Base-by-base conservation (phyloP, 2,797 vertebrate genomes). In the Odontamblyopus rebecca region DNA sequence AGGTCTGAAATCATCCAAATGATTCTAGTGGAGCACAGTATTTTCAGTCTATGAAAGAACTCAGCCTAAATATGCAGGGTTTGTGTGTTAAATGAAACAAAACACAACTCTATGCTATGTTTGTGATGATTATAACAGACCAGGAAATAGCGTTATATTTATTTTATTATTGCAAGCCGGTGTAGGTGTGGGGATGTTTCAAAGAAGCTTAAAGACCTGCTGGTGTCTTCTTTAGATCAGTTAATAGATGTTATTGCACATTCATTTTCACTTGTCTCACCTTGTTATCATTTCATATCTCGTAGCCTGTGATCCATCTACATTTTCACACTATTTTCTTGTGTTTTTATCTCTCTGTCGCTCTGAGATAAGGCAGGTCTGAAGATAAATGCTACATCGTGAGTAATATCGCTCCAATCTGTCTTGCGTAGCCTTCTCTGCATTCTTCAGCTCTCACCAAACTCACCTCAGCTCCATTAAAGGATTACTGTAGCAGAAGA, bases 401-500 rank as follows among this genome's bases (percentile, higher is more conserved):
- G 18, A 65, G 32, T 70, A 15, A 69, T 65, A 77, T 77, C 26
- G 6, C 19, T 13, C 19, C 7, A 1, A 80, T 82, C 70, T 67
- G 50, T 84, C 76, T 76, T 79, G 32, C 57, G 63, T 54, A 30
- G 76, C 68, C 73, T 82, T 85, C 79, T 82, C 51, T 3, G 72
- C 54, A 88, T 89, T 90, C 85, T 81, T 82, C 6, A 68, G 41
- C 67, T 77, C 69, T 61, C 59, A 15, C 54, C 72, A 71, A 71
- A 79, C 76, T 71, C 85, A 79, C 69, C 66, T 62, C 63, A 15
- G 19, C 65, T 88, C 88, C 87, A 91, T 91, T 91, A 90, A 89
- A 79, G 83, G 89, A 91, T 91, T 90, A 92, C n/a, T 44, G 27
- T 30, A 19, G 77, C 81, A 86, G 81, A 82, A 86, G 81, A 86